Evolutionary conservation across 2,113 vertebrate species (phyloP), one percentile per base, ranked within the genome.

Genomic region (Serranochromis macrocephalus): DNA sequence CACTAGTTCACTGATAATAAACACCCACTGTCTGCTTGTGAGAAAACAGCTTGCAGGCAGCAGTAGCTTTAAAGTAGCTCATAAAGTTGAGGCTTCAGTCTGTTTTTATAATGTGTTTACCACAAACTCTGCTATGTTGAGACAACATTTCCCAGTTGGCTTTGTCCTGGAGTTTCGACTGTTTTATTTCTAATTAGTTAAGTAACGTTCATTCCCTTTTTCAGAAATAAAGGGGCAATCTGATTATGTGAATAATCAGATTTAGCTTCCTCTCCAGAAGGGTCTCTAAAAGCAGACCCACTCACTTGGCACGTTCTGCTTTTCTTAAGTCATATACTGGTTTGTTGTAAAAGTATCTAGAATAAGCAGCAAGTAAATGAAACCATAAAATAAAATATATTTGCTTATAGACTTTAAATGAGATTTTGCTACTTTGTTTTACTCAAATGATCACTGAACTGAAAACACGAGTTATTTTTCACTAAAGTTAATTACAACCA

Each of bases 211-310:
- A 29, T 80, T 87, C n/a, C 16, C n/a, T 7, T 57, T 40, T 66
- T 87, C 24, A 83, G 81, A 81, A 81, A 81, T 49, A 84, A 57
- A 84, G 40, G 19, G 26, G n/a, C 63, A 92, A 90, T 92, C 91
- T 82, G 66, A 91, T 94, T 89, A 94, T 82, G 42, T 54, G 38
- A 88, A 53, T 91, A 92, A 93, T 89, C 83, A 5, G 85, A 88
- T 89, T 92, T 66, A 33, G 81, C 57, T 54, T 38, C 7, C 75
- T 45, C 3, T 83, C 26, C 26, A 10, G 85, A 80, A 87, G 90
- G 90, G 78, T 92, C 11, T 68, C 73, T 68, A 2, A 81, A 83
- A 84, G 68, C 85, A 83, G 80, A 87, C 87, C 84, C 45, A 61
- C 61, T 51, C 8, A 17, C 38, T 53, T 10, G 7, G 26, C 54